phyloP scores from a whole-genome alignment of 2,888 invertebrate genomes.

The Polia nebulosa region DNA sequence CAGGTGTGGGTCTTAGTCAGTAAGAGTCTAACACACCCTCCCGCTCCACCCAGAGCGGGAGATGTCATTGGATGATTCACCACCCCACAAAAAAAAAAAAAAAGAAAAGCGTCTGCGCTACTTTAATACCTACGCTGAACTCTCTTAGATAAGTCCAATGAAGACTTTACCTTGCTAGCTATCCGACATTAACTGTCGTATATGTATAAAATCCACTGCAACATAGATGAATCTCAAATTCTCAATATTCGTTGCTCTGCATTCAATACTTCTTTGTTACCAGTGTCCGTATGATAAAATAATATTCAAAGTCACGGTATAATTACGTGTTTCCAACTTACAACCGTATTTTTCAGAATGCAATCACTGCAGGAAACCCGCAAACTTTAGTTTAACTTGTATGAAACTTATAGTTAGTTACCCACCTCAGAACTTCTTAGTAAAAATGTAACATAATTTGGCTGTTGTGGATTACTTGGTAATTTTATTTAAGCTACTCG shows the following conservation, averaged over 20 bases:
- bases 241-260: background rate
- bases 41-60: no score
- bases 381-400: conserved; percentile 23
- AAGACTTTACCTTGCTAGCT: background rate
- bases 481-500: conserved; percentile 6
- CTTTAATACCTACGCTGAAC: conserved; percentile 6
- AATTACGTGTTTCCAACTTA: conserved; percentile 21
- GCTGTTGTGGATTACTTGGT: conserved; percentile 12
- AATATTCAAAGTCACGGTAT: conserved; percentile 13
- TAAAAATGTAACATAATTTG: conserved; percentile 7
- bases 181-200: background rate
- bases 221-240: background rate
- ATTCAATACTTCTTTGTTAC: background rate
- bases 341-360: conserved; percentile 33
- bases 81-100: no score
- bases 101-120: conserved; percentile 1
- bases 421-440: conserved; percentile 10
- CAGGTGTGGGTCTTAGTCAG: no score
- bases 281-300: background rate
- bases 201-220: background rate
- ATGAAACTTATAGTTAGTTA: conserved; percentile 29
- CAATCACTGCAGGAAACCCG: conserved; percentile 31
- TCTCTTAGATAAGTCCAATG: background rate
- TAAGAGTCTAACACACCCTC: no score
- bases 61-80: no score